Evolutionary conservation across 1,140 invertebrate species (phyloP).

Genomic region (Stenopsyche tienmushanensis): DNA sequence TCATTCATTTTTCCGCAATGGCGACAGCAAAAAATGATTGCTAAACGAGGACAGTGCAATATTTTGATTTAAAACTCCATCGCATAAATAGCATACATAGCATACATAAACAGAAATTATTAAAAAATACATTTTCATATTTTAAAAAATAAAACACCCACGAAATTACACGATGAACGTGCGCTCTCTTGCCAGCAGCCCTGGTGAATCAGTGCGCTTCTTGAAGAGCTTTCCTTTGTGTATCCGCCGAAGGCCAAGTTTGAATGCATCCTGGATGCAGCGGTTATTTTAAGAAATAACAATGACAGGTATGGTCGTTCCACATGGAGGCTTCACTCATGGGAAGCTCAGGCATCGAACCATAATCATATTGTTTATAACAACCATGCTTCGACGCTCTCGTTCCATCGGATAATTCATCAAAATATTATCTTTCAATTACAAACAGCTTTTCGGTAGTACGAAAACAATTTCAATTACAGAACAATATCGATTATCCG

Average conservation of each 20-base stretch:
- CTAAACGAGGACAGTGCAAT: not conserved
- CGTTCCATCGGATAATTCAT: no score
- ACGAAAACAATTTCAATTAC: not conserved
- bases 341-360: not conserved
- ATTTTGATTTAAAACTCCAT: not conserved
- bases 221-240: slow-evolving; percentile 1
- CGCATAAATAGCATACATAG: not conserved
- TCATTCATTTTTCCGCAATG: not conserved
- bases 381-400: no score
- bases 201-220: slow-evolving; percentile 11
- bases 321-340: not conserved
- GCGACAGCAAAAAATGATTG: not conserved
- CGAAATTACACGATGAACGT: not conserved
- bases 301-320: not conserved
- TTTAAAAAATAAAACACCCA: not conserved
- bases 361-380: not conserved
- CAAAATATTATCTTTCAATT: not conserved
- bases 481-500: not conserved
- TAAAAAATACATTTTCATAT: not conserved
- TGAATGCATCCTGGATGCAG: slow-evolving; percentile 10
- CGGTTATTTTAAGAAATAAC: not conserved
- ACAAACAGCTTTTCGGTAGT: not conserved
- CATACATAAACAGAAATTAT: not conserved
- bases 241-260: slow-evolving; percentile 18
- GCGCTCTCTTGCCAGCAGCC: not conserved